Percentiles rank a stretch among this genome's conserved stretches.
Conservation (phyloP, 2,113 vertebrate species). For the Rhynchopsitta pachyrhyncha region DNA sequence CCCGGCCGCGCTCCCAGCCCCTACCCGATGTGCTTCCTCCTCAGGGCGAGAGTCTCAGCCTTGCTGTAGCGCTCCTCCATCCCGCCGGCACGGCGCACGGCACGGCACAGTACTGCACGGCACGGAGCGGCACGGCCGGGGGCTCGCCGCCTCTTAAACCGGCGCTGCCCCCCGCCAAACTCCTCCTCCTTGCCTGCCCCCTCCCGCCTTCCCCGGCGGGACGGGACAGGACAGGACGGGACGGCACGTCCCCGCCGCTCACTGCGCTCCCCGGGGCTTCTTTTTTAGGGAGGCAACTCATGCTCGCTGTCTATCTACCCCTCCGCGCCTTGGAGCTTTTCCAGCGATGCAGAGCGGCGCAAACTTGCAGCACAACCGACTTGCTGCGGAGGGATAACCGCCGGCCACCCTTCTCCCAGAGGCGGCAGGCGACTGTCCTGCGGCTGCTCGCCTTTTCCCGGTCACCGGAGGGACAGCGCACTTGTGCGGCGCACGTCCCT, state of each 20-base stretch:
- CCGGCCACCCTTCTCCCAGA: rapidly evolving
- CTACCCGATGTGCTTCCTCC: slow-evolving; percentile 89
- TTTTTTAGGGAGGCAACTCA: background rate
- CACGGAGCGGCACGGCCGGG: background rate
- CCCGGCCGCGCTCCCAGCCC: background rate
- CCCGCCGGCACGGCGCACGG: background rate
- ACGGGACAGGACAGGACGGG: background rate
- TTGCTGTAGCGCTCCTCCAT: slow-evolving; percentile 82
- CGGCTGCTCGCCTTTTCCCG: background rate
- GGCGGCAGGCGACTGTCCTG: background rate
- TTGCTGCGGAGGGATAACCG: no score
- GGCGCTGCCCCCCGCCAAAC: background rate
- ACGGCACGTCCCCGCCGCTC: background rate
- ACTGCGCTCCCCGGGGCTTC: background rate
- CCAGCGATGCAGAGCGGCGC: background rate
- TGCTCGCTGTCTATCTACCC: background rate
- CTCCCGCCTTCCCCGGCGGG: background rate
- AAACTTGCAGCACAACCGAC: no score
- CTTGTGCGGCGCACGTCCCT: background rate
- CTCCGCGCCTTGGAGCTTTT: background rate
- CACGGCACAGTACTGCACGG: background rate
- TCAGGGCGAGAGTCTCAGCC: slow-evolving; percentile 82
- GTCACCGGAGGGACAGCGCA: background rate
- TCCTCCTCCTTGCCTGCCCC: slow-evolving; percentile 12
- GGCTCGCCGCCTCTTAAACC: slow-evolving; percentile 55